Evolutionary conservation across 1,140 invertebrate species (phyloP), one percentile per base, ranked within the genome.

Genomic region (Holotrichia oblita): DNA sequence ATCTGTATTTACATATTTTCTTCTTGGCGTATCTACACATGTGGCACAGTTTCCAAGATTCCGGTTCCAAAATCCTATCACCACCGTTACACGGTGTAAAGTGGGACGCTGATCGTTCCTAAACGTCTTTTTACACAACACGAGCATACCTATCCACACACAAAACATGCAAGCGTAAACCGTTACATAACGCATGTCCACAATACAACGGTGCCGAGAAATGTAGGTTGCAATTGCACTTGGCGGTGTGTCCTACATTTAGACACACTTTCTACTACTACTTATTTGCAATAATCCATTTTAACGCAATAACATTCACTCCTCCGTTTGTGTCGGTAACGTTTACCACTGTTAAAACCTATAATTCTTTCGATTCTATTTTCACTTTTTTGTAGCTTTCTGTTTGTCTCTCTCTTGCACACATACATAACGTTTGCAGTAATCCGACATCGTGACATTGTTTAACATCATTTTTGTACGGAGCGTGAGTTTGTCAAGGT

Each of bases 171-270:
- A 69, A 69, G 4, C 61, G 22, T 48, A 48, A 69, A 69, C 61
- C 61, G 61, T 69, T 69, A 69, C 61, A 27, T 69, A 69, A 69
- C 61, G 61, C 22, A 69, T 22, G 22, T 27, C 22, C 61, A 14
- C 24, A 69, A 69, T 34, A 34, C 61, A 69, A 69, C 61, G 61
- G 61, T 69, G 61, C 61, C 61, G 61, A 17, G 20, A 27, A 55
- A 69, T 69, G 61, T 69, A 69, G 61, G 61, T 69, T 22, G 61
- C 61, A 69, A 69, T 69, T 69, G 61, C 61, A 69, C 61, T 69
- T 69, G 22, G 61, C 61, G 22, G 61, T 22, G 8, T 69, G 61
- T 24, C 61, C 61, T 69, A 69, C 61, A 69, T 69, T 69, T 69
- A 69, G 61, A 69, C 22, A 69, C 22, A 69, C 61, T 69, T 69